Evolutionary conservation across 2,797 vertebrate genomes (phyloP).

Genomic region (Takifugu rubripes): DNA sequence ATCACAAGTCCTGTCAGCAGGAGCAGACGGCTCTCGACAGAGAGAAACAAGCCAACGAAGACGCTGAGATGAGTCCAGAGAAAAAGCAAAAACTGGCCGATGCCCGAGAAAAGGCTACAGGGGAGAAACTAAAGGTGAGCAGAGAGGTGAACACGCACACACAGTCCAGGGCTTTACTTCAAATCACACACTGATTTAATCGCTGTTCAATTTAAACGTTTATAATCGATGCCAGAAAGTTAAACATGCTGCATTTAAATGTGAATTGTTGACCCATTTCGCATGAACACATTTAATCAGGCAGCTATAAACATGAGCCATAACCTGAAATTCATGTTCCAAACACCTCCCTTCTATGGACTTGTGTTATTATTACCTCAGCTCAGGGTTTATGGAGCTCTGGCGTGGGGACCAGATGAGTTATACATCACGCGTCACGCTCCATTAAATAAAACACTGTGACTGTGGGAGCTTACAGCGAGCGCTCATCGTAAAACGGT

Average conservation of each 20-base stretch:
- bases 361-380: slow-evolving; percentile 53
- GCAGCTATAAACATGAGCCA: slow-evolving; percentile 36
- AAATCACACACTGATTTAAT: background rate
- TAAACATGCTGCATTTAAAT: slow-evolving; percentile 19
- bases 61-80: slow-evolving; percentile 68
- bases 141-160: slow-evolving; percentile 4
- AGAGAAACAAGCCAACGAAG: slow-evolving; percentile 73
- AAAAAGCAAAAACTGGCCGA: slow-evolving; percentile 76
- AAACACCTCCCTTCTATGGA: slow-evolving; percentile 55
- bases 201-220: background rate
- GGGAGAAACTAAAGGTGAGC: slow-evolving; percentile 77
- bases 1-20: slow-evolving; percentile 79
- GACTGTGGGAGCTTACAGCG: background rate
- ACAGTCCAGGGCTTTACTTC: slow-evolving; percentile 2
- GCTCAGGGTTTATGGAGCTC: slow-evolving; percentile 51
- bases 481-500: slow-evolving; percentile 19
- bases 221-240: slow-evolving; percentile 14
- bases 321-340: slow-evolving; percentile 27
- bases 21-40: slow-evolving; percentile 72
- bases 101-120: slow-evolving; percentile 67
- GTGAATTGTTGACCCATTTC: slow-evolving; percentile 9
- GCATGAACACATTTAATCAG: slow-evolving; percentile 39
- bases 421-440: slow-evolving; percentile 24
- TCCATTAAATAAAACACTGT: slow-evolving; percentile 25
- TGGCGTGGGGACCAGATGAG: slow-evolving; percentile 41